A percentile compares a stretch with the other conserved stretches of the same genome.
Conservation (phyloP, 2,113 vertebrate species). For the Panthera tigris region DNA sequence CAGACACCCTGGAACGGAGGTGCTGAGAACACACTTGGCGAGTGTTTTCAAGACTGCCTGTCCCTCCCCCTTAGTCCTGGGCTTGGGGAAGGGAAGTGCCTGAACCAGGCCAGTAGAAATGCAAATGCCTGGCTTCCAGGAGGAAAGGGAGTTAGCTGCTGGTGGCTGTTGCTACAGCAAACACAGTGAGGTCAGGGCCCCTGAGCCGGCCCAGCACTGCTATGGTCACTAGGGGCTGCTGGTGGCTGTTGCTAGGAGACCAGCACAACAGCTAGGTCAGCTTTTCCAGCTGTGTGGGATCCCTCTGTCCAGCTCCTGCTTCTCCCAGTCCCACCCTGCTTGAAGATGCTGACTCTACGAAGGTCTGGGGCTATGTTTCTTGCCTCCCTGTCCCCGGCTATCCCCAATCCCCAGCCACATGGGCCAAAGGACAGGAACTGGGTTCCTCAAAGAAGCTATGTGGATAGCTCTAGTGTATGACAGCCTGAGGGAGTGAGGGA, state of each 20-base stretch:
- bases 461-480: neutral
- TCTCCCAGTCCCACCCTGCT: neutral
- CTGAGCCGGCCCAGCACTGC: neutral
- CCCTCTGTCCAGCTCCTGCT: neutral
- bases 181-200: constrained; percentile 71
- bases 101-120: neutral
- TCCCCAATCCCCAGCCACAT: neutral
- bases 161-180: constrained; percentile 77
- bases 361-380: neutral
- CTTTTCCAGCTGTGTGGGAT: constrained; percentile 34
- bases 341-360: neutral
- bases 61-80: neutral
- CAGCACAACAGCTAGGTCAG: constrained; percentile 57
- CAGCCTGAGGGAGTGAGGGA: neutral
- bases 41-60: neutral
- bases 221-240: constrained; percentile 53
- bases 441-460: neutral
- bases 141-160: constrained; percentile 51
- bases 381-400: neutral
- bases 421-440: neutral
- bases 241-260: constrained; percentile 67
- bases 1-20: neutral
- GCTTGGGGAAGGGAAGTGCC: neutral
- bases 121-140: constrained; percentile 48
- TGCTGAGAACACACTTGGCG: neutral